Evolutionary conservation across 2,797 vertebrate species (phyloP).

Genomic region (Nannoperca australis): DNA sequence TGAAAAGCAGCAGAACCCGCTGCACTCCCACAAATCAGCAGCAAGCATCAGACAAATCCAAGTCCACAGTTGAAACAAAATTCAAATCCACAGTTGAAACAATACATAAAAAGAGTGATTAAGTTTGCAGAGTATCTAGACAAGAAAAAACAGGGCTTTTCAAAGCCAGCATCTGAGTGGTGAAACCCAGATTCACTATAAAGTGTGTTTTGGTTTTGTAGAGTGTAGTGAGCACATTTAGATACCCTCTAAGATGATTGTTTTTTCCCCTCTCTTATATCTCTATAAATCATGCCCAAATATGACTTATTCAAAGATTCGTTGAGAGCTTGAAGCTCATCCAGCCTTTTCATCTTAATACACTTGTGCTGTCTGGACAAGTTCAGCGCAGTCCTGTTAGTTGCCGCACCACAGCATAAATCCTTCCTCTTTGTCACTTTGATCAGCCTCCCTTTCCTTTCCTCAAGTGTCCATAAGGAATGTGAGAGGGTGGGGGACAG

Average conservation of each 20-base stretch:
- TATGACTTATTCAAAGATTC: slow-evolving; percentile 76
- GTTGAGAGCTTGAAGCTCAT: slow-evolving; percentile 57
- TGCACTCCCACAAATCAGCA: slow-evolving; percentile 35
- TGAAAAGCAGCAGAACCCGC: slow-evolving; percentile 51
- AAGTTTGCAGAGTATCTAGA: slow-evolving; percentile 33
- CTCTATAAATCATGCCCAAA: slow-evolving; percentile 65
- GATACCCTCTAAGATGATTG: slow-evolving; percentile 50
- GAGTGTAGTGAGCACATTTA: slow-evolving; percentile 53
- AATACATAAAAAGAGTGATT: slow-evolving; percentile 44
- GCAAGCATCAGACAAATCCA: slow-evolving; percentile 48
- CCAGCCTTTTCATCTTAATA: slow-evolving; percentile 68
- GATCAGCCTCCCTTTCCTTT: slow-evolving; percentile 72
- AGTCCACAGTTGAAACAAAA: slow-evolving; percentile 48
- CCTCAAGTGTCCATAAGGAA: slow-evolving; percentile 77
- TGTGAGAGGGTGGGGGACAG: slow-evolving; percentile 73
- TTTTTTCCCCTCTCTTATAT: slow-evolving; percentile 33
- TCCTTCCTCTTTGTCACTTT: slow-evolving; percentile 79
- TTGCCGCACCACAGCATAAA: slow-evolving; percentile 69
- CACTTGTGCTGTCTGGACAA: slow-evolving; percentile 71
- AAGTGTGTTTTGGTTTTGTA: slow-evolving; percentile 49
- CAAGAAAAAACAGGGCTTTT: slow-evolving; percentile 31
- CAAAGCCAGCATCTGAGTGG: slow-evolving; percentile 41
- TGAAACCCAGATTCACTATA: slow-evolving; percentile 30
- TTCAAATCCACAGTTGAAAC: slow-evolving; percentile 46
- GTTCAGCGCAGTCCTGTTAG: slow-evolving; percentile 68